phyloP scores from a whole-genome alignment of 2,888 invertebrate species.

The Halictus quadricinctus region DNA sequence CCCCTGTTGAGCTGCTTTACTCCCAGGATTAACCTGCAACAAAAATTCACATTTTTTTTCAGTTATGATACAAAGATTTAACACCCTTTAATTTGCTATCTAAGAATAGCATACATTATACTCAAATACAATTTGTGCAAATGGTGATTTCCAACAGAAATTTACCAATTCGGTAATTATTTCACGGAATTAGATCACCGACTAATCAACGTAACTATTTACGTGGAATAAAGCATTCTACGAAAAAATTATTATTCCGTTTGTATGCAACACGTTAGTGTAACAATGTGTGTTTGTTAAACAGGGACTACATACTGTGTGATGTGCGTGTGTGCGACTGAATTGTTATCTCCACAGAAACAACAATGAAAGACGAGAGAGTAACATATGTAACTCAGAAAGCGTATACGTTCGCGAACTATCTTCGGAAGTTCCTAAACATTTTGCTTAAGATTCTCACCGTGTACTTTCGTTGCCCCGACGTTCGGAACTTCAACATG shows the following conservation, averaged over 20 bases:
- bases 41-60: constrained; percentile 44
- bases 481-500: constrained; percentile 86
- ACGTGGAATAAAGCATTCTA: not conserved
- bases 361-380: not conserved
- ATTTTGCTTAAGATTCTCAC: constrained; percentile 62
- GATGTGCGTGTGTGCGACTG: not conserved
- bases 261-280: not conserved
- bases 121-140: no score
- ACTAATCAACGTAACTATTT: not conserved
- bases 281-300: not conserved
- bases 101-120: not conserved
- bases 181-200: not conserved
- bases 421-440: not conserved
- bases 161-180: not conserved
- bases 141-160: not conserved
- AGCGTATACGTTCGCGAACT: not conserved
- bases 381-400: not conserved
- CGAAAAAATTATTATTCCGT: not conserved
- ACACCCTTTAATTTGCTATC: not conserved
- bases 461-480: constrained; percentile 83
- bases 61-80: not conserved
- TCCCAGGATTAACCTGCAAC: constrained; percentile 93
- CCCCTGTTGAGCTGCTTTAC: constrained; percentile 91
- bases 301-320: not conserved
- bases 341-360: not conserved